These are phyloP conservation scores for Falco berigora DNA, from an alignment of 2,797 vertebrate species.

Conservation along the genomic window DNA sequence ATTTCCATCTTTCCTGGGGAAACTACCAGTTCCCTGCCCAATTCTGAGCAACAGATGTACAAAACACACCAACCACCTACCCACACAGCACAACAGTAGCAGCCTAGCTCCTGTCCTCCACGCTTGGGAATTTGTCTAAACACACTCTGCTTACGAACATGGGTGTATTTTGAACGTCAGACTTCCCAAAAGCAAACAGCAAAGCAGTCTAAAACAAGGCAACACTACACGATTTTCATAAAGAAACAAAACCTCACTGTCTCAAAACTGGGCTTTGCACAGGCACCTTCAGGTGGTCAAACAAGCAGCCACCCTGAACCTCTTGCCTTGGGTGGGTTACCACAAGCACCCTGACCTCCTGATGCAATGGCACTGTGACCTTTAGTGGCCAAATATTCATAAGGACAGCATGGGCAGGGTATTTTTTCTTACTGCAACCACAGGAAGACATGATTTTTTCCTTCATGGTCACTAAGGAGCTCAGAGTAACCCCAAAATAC, in stretches of 20 bases:
- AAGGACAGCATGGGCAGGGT: not conserved
- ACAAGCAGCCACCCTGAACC: not conserved
- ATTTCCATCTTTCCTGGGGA: not conserved
- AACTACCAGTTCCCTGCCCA: not conserved
- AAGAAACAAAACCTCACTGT: not conserved
- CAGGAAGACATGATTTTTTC: not conserved
- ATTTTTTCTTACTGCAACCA: not conserved
- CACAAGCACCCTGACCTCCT: not conserved
- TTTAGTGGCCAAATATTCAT: not conserved
- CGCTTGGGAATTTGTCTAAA: not conserved
- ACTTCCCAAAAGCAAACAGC: not conserved
- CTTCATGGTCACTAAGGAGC: not conserved
- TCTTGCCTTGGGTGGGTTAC: not conserved
- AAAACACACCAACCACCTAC: not conserved
- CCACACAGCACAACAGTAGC: not conserved
- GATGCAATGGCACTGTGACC: rapidly evolving
- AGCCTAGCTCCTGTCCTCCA: not conserved
- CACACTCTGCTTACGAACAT: not conserved
- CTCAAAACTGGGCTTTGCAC: not conserved
- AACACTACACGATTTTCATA: not conserved
- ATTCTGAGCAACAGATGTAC: not conserved
- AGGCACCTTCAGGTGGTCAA: not conserved
- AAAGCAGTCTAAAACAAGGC: not conserved
- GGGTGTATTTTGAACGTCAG: rapidly evolving
- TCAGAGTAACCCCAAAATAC: not conserved